Evolutionary conservation across 2,797 vertebrate genomes (phyloP).

Genomic region (Sternotherus odoratus): DNA sequence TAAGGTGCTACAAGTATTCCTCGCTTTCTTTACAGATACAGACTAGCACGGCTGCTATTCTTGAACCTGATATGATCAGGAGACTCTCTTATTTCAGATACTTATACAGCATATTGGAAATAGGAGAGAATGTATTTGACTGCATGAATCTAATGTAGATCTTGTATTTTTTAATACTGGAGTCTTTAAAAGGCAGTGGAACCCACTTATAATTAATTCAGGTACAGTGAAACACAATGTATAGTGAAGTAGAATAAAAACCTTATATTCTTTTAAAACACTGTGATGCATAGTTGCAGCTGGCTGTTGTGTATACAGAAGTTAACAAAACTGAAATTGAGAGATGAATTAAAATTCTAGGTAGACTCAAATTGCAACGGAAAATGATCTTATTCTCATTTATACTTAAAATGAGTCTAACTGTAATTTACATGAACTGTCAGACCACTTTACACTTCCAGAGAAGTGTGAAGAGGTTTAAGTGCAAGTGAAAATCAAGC

Average conservation of each 20-base stretch:
- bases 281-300: not conserved
- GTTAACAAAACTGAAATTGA: not conserved
- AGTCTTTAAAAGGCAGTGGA: constrained; percentile 33
- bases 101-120: constrained; percentile 27
- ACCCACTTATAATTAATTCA: not conserved
- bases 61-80: constrained; percentile 4
- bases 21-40: no score
- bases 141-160: not conserved
- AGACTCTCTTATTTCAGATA: constrained; percentile 30
- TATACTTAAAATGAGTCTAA: not conserved
- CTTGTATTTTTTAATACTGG: not conserved
- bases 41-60: no score
- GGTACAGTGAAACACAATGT: not conserved
- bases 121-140: not conserved
- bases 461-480: not conserved
- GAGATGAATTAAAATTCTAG: not conserved
- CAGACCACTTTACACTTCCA: not conserved
- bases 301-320: not conserved
- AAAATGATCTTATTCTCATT: not conserved
- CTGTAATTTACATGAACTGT: not conserved
- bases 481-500: not conserved
- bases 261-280: not conserved
- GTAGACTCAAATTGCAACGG: not conserved
- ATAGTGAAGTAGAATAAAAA: not conserved
- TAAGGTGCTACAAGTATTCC: no score